Conservation (phyloP, 2,888 invertebrate genomes). For the Xestia xanthographa region DNA sequence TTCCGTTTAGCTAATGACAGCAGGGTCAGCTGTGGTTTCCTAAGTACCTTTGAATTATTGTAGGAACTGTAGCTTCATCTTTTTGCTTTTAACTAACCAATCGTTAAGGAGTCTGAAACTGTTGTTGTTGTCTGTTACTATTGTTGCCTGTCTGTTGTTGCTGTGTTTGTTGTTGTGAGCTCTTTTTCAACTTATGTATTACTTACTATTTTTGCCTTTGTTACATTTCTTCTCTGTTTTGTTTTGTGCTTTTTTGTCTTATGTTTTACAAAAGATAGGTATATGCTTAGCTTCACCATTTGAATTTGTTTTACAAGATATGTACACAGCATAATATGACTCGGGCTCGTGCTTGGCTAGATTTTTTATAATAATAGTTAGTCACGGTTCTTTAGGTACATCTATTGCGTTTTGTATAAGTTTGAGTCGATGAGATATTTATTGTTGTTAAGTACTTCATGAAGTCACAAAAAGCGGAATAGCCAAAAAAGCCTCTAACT, state of each 20-base stretch:
- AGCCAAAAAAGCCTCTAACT: too few species aligned
- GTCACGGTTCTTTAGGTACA: too few species aligned
- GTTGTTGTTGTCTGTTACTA: too few species aligned
- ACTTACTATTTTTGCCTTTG: background rate
- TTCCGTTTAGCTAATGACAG: constrained; percentile 13
- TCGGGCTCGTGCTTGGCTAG: constrained; percentile 13
- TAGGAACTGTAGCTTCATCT: background rate
- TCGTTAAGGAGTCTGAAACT: background rate
- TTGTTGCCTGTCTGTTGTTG: too few species aligned
- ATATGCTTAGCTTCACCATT: background rate
- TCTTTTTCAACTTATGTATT: background rate
- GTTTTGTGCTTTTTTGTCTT: background rate
- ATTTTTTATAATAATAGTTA: constrained; percentile 27
- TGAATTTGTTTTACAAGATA: background rate
- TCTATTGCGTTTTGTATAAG: background rate
- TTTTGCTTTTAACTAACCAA: background rate
- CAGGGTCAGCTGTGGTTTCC: background rate
- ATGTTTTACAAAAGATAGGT: background rate
- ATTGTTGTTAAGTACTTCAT: too few species aligned
- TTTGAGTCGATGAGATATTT: background rate
- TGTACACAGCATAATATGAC: background rate
- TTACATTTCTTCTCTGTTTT: background rate
- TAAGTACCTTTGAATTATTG: background rate
- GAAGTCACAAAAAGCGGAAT: too few species aligned
- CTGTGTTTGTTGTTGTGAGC: too few species aligned